phyloP scores from a whole-genome alignment of 2,113 vertebrate genomes.

The Pholis gunnellus region DNA sequence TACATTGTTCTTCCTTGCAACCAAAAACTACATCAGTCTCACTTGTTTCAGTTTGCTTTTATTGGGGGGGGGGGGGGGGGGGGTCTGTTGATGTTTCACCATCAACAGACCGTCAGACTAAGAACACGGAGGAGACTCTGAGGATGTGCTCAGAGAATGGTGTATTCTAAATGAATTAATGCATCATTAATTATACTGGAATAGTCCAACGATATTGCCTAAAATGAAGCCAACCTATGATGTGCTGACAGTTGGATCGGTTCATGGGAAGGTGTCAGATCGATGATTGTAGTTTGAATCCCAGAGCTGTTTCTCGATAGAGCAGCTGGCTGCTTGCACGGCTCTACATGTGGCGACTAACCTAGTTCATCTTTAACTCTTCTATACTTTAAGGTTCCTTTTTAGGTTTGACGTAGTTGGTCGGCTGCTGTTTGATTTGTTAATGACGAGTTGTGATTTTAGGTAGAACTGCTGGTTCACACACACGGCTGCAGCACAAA shows the following conservation, averaged over 20 bases:
- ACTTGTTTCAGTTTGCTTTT: neutral
- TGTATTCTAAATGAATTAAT: neutral
- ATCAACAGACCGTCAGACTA: neutral
- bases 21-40: neutral
- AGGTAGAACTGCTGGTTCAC: constrained; percentile 21
- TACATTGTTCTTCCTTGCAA: neutral
- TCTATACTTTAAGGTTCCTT: constrained; percentile 10
- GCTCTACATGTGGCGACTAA: neutral
- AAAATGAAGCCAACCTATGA: constrained; percentile 12
- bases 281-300: constrained; percentile 44
- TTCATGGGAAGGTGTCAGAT: neutral
- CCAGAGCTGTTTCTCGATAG: constrained; percentile 10
- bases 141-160: neutral
- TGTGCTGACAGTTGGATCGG: constrained; percentile 3
- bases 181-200: neutral
- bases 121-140: neutral
- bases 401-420: constrained; percentile 13
- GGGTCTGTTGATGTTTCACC: neutral
- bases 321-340: constrained; percentile 18
- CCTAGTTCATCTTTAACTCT: neutral
- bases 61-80: too few relatives aligned
- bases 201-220: constrained; percentile 16
- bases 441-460: neutral
- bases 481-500: neutral
- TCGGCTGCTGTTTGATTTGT: neutral